A percentile compares a stretch with the other conserved stretches of the same genome.
Conservation (phyloP, 1,140 invertebrate genomes). For the Leptopilina boulardi region DNA sequence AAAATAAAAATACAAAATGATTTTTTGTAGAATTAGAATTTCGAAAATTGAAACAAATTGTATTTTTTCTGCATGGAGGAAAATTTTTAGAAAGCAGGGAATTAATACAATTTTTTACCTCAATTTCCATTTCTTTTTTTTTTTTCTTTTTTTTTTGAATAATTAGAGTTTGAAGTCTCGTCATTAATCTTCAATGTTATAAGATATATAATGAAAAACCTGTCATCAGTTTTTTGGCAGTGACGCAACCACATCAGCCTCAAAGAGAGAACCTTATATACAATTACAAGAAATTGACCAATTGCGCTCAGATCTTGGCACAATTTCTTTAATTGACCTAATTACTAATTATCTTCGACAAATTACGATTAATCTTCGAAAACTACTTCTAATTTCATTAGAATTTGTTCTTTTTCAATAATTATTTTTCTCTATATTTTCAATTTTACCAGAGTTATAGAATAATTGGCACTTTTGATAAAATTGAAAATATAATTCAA, state of each 20-base stretch:
- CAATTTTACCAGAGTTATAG: not conserved
- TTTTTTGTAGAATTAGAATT: not conserved
- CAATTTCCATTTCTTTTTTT: not conserved
- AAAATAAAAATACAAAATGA: no score
- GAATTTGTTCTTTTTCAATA: not conserved
- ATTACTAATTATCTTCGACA: conserved; percentile 1
- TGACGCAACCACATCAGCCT: not conserved
- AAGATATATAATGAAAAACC: not conserved
- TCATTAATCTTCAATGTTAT: not conserved
- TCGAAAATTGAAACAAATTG: not conserved
- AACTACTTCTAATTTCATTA: not conserved
- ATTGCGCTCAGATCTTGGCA: conserved; percentile 21
- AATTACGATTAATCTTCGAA: not conserved
- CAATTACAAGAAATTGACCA: conserved; percentile 20
- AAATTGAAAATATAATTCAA: not conserved
- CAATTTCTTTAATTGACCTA: conserved; percentile 14
- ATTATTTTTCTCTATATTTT: not conserved
- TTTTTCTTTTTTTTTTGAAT: not conserved
- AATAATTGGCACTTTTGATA: no score
- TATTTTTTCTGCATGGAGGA: no score
- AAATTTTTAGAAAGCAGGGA: not conserved
- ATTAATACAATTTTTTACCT: not conserved
- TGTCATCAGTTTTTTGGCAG: conserved; percentile 6
- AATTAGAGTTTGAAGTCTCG: not conserved
- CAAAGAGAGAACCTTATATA: not conserved